Evolutionary conservation across 2,888 invertebrate genomes (phyloP).

Genomic region (Empis stercorea): DNA sequence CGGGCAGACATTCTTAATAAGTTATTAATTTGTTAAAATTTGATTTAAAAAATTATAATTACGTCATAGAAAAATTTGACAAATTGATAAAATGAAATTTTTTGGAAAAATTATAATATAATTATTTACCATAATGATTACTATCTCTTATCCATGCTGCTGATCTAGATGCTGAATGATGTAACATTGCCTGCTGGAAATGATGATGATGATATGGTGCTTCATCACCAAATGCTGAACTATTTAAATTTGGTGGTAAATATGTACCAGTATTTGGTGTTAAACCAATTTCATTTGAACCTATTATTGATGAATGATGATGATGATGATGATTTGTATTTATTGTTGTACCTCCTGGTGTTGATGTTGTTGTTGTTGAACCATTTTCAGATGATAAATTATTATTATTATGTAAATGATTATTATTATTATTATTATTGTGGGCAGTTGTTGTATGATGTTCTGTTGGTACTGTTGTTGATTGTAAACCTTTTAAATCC

Average conservation of each 20-base stretch:
- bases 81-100: too few relatives aligned
- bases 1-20: too few relatives aligned
- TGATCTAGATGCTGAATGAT: conserved; percentile 26
- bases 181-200: conserved; percentile 33
- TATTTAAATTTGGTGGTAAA: conserved; percentile 27
- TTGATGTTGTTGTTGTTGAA: conserved; percentile 8
- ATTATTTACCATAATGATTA: conserved; percentile 32
- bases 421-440: conserved; percentile 16
- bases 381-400: conserved; percentile 13
- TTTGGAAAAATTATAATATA: background rate
- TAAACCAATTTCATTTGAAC: conserved; percentile 9
- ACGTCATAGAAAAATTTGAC: too few relatives aligned
- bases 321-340: conserved; percentile 2
- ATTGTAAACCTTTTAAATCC: conserved; percentile 22
- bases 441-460: conserved; percentile 11
- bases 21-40: too few relatives aligned
- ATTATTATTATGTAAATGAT: conserved; percentile 12
- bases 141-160: conserved; percentile 32
- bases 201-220: conserved; percentile 30
- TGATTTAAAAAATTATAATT: too few relatives aligned
- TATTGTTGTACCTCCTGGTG: too few relatives aligned
- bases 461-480: conserved; percentile 2
- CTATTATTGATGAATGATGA: conserved; percentile 17
- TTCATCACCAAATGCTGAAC: conserved; percentile 26
- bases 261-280: conserved; percentile 16